These are phyloP conservation scores for Myoxocephalus aenaeus DNA, from an alignment of 2,797 vertebrate species.

Conservation along the genomic window DNA sequence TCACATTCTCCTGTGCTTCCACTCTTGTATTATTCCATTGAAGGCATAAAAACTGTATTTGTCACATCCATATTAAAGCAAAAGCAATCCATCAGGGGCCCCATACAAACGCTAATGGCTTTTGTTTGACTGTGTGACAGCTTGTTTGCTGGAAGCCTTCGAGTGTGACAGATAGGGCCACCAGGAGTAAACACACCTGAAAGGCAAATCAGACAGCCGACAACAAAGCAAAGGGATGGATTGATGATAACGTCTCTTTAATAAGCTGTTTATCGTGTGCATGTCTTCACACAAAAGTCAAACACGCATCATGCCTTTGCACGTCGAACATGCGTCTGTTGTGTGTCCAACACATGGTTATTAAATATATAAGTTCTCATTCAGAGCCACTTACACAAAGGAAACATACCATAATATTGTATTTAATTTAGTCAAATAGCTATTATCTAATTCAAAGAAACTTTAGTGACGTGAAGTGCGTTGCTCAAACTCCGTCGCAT, in stretches of 20 bases:
- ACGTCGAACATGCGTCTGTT: neutral
- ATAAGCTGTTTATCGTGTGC: neutral
- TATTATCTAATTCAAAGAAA: constrained; percentile 41
- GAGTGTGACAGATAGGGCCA: constrained; percentile 48
- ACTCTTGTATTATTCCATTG: neutral
- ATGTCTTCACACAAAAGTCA: neutral
- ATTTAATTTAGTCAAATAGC: constrained; percentile 14
- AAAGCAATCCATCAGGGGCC: constrained; percentile 49
- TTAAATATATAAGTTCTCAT: neutral
- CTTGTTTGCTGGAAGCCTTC: constrained; percentile 42
- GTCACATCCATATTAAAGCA: constrained; percentile 29
- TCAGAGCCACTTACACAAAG: constrained; percentile 6
- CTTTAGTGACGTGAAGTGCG: constrained; percentile 7
- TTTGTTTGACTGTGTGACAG: constrained; percentile 55
- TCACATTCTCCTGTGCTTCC: neutral
- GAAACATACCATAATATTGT: constrained; percentile 4
- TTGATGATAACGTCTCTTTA: constrained; percentile 28
- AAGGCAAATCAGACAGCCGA: constrained; percentile 44
- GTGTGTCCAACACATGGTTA: neutral
- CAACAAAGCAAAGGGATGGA: constrained; percentile 22
- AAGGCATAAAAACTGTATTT: constrained; percentile 17
- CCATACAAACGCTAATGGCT: constrained; percentile 32
- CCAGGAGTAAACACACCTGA: constrained; percentile 45
- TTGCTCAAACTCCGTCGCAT: constrained; percentile 21
- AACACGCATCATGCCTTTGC: neutral